Base-by-base conservation (phyloP, 2,797 vertebrate species). In the Sebastes elongatus region DNA sequence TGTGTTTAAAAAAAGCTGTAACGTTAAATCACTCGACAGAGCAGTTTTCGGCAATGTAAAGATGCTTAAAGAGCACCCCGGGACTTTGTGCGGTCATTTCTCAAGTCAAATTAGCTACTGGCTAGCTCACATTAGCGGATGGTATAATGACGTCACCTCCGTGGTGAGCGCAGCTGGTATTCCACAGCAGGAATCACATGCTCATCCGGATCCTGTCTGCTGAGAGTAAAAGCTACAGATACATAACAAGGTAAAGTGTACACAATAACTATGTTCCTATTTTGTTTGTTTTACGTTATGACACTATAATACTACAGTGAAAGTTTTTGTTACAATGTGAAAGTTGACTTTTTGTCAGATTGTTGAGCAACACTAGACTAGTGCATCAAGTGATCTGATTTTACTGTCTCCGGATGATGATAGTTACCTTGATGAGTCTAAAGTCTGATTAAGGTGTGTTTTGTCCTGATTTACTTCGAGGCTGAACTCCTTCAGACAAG, bases 401-500 rank as follows among this genome's bases (percentile, higher is more conserved):
- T 63, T 64, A 72, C 22, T 74, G 30, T 42, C 20, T 13, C 6
- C 2, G 60, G 1, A 28, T 30, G 46, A 35, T 74, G 13, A 22
- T 55, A 56, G 23, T 81, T 78, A 22, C 23, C 52, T 88, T 76
- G 64, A 91, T 82, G 88, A 87, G 95, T 94, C 85, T 94, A 95
- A 96, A 96, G 96, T 96, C 95, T 95, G 82, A 46, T 76, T 64
- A 4, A 85, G 89, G 93, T 82, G 89, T 86, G 90, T 88, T 81
- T 74, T 70, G 25, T 56, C 20, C 22, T 20, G 27, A 63, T 8
- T 64, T 57, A 14, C 52, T 53, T 76, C 16, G 6, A 74, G 32
- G 16, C 65, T 62, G 22, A 68, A 27, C 62, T 74, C 25, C 9
- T 22, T 75, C 23, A 59, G 14, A 71, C 23, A 11, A 65, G 10